Conservation (phyloP, 1,140 invertebrate genomes). For the Bicyclus anynana region DNA sequence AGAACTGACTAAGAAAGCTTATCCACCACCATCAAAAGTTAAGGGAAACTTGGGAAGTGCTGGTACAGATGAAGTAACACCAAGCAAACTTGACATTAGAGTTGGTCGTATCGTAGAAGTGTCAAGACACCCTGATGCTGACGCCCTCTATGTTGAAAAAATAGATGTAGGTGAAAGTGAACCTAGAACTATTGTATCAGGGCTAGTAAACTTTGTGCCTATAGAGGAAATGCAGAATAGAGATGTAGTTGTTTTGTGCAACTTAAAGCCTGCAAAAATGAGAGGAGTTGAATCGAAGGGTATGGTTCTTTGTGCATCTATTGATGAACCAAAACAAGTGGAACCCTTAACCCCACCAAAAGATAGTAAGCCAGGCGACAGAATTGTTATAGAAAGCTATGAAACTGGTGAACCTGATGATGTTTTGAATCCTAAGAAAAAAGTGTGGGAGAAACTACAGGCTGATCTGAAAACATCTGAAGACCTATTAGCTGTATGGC, state of each 20-base stretch:
- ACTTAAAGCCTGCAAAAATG: constrained; percentile 96
- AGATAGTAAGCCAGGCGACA: constrained; percentile 87
- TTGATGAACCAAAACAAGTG: constrained; percentile 87
- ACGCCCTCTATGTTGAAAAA: constrained; percentile 95
- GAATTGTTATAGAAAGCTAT: constrained; percentile 88
- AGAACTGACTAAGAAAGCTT: constrained; percentile 84
- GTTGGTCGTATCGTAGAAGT: constrained; percentile 95
- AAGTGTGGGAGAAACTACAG: constrained; percentile 96
- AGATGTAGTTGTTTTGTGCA: constrained; percentile 93
- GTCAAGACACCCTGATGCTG: constrained; percentile 96
- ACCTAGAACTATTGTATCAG: constrained; percentile 81
- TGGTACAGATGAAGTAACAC: constrained; percentile 81
- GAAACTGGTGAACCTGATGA: constrained; percentile 89
- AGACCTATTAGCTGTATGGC: constrained; percentile 89
- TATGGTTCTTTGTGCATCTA: constrained; percentile 94
- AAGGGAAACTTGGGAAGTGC: constrained; percentile 50
- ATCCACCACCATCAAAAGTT: constrained; percentile 80
- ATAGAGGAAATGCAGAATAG: constrained; percentile 92
- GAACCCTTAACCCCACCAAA: constrained; percentile 89
- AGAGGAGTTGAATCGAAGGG: constrained; percentile 92
- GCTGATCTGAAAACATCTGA: constrained; percentile 88
- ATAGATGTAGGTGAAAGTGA: constrained; percentile 88
- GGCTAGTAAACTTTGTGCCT: constrained; percentile 93
- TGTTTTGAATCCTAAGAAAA: constrained; percentile 97
- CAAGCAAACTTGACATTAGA: constrained; percentile 90